Conservation (phyloP, 2,888 invertebrate species). For the Drosophila gaucha region DNA sequence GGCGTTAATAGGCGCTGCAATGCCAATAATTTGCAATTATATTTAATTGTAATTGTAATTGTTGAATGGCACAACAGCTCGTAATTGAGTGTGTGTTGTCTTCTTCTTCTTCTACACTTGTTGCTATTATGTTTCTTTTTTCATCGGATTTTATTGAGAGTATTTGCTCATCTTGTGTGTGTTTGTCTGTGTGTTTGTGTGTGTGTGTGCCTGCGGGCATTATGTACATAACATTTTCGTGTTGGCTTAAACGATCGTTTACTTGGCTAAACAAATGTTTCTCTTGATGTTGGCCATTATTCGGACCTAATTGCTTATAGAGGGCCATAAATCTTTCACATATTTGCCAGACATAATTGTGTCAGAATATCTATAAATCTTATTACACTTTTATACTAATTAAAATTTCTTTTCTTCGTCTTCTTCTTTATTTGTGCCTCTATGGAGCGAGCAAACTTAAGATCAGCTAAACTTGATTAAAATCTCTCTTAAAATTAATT, state of each 20-base stretch:
- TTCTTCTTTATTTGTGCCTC: slow-evolving; percentile 21
- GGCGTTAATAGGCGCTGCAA: slow-evolving; percentile 78
- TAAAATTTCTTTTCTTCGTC: background rate
- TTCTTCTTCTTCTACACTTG: slow-evolving; percentile 22
- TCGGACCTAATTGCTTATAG: slow-evolving; percentile 41
- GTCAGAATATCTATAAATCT: slow-evolving; percentile 3
- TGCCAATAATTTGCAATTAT: slow-evolving; percentile 78
- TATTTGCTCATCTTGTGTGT: slow-evolving; percentile 57
- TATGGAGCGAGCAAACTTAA: slow-evolving; percentile 10
- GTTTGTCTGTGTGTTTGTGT: background rate
- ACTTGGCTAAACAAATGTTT: slow-evolving; percentile 71
- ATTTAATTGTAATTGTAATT: slow-evolving; percentile 67
- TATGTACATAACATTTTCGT: slow-evolving; percentile 60
- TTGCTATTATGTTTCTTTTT: slow-evolving; percentile 25
- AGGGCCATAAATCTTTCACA: slow-evolving; percentile 39
- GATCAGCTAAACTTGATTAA: slow-evolving; percentile 23
- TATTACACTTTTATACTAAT: background rate
- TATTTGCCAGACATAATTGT: slow-evolving; percentile 15
- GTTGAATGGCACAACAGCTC: slow-evolving; percentile 42
- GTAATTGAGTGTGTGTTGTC: slow-evolving; percentile 50
- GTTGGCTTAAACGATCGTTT: slow-evolving; percentile 66
- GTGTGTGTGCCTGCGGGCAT: slow-evolving; percentile 36
- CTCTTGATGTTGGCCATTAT: slow-evolving; percentile 41
- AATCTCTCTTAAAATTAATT: slow-evolving; percentile 1
- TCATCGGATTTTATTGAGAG: slow-evolving; percentile 53